These are phyloP conservation scores for Bufotes viridis DNA, from an alignment of 2,797 vertebrate genomes.

Conservation along the genomic window DNA sequence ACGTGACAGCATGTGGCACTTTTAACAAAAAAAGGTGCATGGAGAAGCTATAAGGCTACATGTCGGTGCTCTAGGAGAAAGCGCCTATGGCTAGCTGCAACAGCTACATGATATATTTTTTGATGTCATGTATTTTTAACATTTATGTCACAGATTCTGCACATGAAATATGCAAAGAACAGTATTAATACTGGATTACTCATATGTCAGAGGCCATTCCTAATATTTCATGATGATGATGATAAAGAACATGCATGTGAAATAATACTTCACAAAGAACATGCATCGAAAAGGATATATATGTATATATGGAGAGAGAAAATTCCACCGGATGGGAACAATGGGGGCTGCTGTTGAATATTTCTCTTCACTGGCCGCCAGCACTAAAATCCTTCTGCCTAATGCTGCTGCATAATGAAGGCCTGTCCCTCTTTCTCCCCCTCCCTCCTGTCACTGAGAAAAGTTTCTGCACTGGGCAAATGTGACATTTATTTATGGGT, in stretches of 20 bases:
- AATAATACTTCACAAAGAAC: too few species aligned
- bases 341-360: constrained; percentile 80
- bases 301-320: not conserved
- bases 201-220: not conserved
- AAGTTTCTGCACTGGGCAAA: constrained; percentile 78
- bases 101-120: not conserved
- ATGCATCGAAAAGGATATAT: not conserved
- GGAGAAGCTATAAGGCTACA: not conserved
- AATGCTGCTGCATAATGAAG: constrained; percentile 74
- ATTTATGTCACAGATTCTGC: not conserved
- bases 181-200: not conserved
- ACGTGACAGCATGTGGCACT: not conserved
- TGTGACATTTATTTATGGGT: constrained; percentile 74
- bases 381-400: constrained; percentile 71
- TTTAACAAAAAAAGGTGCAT: not conserved
- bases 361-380: constrained; percentile 72
- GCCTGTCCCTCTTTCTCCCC: constrained; percentile 69
- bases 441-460: constrained; percentile 74
- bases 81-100: too few species aligned
- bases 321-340: constrained; percentile 79
- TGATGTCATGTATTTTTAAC: not conserved
- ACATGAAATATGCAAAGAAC: not conserved
- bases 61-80: too few species aligned
- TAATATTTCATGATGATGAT: not conserved
- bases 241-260: not conserved